Conservation (phyloP, 1,140 invertebrate species). For the Condylostylus longicornis region DNA sequence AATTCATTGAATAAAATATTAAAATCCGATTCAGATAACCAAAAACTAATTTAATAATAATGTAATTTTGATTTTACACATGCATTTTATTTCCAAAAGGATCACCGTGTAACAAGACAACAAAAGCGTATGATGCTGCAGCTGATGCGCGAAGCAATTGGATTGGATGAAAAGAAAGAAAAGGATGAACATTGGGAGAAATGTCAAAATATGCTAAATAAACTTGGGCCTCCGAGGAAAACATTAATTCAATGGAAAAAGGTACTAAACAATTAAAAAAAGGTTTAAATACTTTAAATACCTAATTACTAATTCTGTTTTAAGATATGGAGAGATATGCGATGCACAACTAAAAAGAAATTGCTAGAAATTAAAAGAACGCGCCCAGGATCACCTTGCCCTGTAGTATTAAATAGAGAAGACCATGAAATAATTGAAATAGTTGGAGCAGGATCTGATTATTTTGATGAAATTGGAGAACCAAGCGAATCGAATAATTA, state of each 20-base stretch:
- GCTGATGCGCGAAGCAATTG: constrained; percentile 27
- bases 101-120: constrained; percentile 30
- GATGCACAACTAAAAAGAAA: constrained; percentile 26
- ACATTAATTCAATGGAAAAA: constrained; percentile 32
- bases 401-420: constrained; percentile 27
- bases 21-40: too few species aligned
- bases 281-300: too few species aligned
- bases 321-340: constrained; percentile 31
- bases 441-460: constrained; percentile 28
- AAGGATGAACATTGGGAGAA: constrained; percentile 32
- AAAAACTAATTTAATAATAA: too few species aligned
- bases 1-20: too few species aligned
- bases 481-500: too few species aligned
- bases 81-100: too few species aligned
- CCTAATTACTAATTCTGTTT: too few species aligned
- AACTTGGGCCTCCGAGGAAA: constrained; percentile 28
- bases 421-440: constrained; percentile 30
- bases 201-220: constrained; percentile 27
- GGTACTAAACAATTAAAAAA: too few species aligned
- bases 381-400: constrained; percentile 25
- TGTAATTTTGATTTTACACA: too few species aligned
- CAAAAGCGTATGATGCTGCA: constrained; percentile 30
- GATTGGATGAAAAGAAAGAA: constrained; percentile 30
- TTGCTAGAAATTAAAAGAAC: constrained; percentile 25
- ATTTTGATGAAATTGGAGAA: constrained; percentile 30